These are phyloP conservation scores for Sebastes trivittatus DNA, from an alignment of 2,797 vertebrate genomes.

Conservation along the genomic window DNA sequence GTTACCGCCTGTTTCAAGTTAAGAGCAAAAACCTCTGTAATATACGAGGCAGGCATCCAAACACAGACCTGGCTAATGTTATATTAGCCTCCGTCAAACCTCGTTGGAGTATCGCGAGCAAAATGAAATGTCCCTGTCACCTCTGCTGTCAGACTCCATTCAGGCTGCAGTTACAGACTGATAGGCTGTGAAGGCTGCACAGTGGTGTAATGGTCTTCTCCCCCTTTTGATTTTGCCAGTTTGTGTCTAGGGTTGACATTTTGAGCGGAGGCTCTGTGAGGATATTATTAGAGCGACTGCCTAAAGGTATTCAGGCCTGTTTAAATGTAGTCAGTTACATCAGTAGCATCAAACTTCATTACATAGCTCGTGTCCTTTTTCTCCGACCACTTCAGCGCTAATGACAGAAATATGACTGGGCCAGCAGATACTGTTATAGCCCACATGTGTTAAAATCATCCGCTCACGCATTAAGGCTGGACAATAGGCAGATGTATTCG, in stretches of 20 bases:
- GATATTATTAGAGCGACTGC: constrained; percentile 76
- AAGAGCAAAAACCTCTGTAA: constrained; percentile 11
- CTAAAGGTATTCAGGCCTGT: constrained; percentile 69
- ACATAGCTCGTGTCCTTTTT: constrained; percentile 63
- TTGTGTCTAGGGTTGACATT: constrained; percentile 67
- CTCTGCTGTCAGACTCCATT: constrained; percentile 65
- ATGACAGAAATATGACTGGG: neutral
- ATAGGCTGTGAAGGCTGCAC: constrained; percentile 55
- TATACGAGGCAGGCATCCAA: constrained; percentile 7
- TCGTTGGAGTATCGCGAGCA: constrained; percentile 8
- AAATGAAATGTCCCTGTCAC: constrained; percentile 56
- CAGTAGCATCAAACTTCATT: constrained; percentile 72
- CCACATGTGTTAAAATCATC: constrained; percentile 7
- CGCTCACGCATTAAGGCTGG: neutral
- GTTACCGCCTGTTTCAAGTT: constrained; percentile 3
- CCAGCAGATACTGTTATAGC: constrained; percentile 7
- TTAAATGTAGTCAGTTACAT: constrained; percentile 61
- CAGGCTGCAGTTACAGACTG: constrained; percentile 32
- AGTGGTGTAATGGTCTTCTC: constrained; percentile 17
- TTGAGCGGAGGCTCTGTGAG: constrained; percentile 49
- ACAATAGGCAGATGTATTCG: constrained; percentile 12
- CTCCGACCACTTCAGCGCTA: constrained; percentile 54
- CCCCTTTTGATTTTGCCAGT: constrained; percentile 48
- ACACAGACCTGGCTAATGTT: constrained; percentile 29
- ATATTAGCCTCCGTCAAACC: constrained; percentile 45